Conservation (phyloP, 2,888 invertebrate genomes). For the Dynastes hyllus region DNA sequence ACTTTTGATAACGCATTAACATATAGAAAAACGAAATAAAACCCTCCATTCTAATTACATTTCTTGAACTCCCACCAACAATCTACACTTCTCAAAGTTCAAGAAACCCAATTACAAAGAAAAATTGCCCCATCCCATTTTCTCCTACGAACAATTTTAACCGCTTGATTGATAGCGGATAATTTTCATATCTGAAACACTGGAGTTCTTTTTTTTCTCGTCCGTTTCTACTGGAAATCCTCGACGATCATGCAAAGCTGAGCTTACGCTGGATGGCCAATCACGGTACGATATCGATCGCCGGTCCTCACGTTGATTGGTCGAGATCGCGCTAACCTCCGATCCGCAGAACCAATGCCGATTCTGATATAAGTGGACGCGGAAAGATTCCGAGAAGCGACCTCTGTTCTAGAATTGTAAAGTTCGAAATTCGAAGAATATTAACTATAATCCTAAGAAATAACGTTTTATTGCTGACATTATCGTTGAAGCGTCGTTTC, state of each 20-base stretch:
- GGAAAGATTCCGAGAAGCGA: background rate
- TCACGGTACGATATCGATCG: conserved; percentile 6
- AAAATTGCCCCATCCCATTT: too few species aligned
- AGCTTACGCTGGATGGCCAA: conserved; percentile 17
- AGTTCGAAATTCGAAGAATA: conserved; percentile 9
- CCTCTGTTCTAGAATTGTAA: background rate
- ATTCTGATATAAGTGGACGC: background rate
- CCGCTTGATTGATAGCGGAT: conserved; percentile 19
- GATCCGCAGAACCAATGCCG: background rate
- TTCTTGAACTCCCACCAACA: too few species aligned
- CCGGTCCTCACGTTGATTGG: background rate
- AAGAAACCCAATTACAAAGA: too few species aligned
- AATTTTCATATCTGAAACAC: conserved; percentile 23
- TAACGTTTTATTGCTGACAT: conserved; percentile 3
- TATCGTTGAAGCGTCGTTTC: background rate
- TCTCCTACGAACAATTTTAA: background rate
- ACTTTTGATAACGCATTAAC: too few species aligned
- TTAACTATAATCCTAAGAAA: conserved; percentile 7
- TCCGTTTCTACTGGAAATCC: background rate
- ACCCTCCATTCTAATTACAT: too few species aligned
- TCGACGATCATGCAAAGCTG: conserved; percentile 23
- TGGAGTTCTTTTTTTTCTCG: conserved; percentile 13
- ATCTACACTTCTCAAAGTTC: too few species aligned
- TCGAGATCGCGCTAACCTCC: conserved; percentile 13
- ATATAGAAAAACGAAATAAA: too few species aligned